Evolutionary conservation across 2,888 invertebrate species (phyloP), one percentile per base, ranked within the genome.

Genomic region (Dasysyrphus tricinctus): DNA sequence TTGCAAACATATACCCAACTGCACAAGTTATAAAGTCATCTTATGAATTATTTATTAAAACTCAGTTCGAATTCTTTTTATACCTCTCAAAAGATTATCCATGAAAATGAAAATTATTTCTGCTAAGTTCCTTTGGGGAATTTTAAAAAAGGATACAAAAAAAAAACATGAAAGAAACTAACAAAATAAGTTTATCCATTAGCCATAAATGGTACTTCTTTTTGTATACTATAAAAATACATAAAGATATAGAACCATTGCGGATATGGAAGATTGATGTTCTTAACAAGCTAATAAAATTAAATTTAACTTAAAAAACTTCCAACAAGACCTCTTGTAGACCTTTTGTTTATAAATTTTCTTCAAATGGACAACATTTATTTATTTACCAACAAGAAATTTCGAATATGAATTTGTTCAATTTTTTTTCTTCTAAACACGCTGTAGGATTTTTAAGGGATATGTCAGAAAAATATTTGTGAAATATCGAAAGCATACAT

Each of bases 21-120:
- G 47, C 3, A 56, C 5, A 32, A 32, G n/a, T 32, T n/a, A 12
- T 11, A 1, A 56, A 56, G 14, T 34, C 5, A 34, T 56, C 32
- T 34, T 56, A 32, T 56, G n/a, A 56, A 57, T 57, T 37, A 57
- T 57, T 57, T 37, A 57, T 34, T 0, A 16, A 34, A 11, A 57
- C 57, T 57, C 16, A 57, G 3, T 57, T 37, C 3, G 16, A 61
- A n/a, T 42, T 61, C 12, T 42, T 0, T 54, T 0, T 54, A 56
- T 32, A 34, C 24, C 29, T 19, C 11, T 16, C 16, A 16, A 16
- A 37, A 24, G 51, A 51, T 51, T 19, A 51, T 51, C 24, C 29
- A 56, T 29, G 7, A 24, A 34, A 32, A 56, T 19, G 61, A 5
- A 19, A 39, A 39, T 39, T 34, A 34, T 32, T 29, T 12, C 12